Evolutionary conservation across 2,888 invertebrate species (phyloP).

Genomic region (Drosophila neonasuta): DNA sequence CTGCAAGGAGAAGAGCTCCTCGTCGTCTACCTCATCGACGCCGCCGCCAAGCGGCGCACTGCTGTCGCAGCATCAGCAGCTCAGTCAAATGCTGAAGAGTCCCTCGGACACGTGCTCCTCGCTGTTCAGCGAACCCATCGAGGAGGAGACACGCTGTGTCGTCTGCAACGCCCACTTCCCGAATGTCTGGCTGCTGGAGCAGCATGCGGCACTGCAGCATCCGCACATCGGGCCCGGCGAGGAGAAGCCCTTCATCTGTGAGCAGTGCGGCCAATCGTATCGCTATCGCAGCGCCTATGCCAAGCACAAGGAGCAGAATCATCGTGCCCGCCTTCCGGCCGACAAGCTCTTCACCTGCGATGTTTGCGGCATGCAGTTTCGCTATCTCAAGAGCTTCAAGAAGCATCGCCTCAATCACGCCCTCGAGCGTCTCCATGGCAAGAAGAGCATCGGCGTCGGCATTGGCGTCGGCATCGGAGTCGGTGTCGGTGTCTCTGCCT

Average conservation of each 20-base stretch:
- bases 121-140: slow-evolving; percentile 81
- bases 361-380: slow-evolving; percentile 95
- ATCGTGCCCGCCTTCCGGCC: slow-evolving; percentile 92
- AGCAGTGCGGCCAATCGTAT: slow-evolving; percentile 95
- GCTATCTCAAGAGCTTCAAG: slow-evolving; percentile 94
- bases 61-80: slow-evolving; percentile 75
- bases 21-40: slow-evolving; percentile 82
- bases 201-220: slow-evolving; percentile 92
- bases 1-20: slow-evolving; percentile 82
- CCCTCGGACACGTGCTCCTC: slow-evolving; percentile 77
- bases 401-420: slow-evolving; percentile 94
- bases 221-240: slow-evolving; percentile 86
- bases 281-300: slow-evolving; percentile 92
- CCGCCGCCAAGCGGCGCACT: slow-evolving; percentile 78
- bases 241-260: slow-evolving; percentile 95
- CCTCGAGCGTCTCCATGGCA: slow-evolving; percentile 90
- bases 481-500: slow-evolving; percentile 3
- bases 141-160: slow-evolving; percentile 86
- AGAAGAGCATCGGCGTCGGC: slow-evolving; percentile 81
- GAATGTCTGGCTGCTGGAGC: slow-evolving; percentile 92
- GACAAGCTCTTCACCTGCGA: slow-evolving; percentile 95
- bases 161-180: slow-evolving; percentile 94
- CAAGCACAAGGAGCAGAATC: slow-evolving; percentile 94
- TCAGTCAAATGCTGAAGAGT: slow-evolving; percentile 76
- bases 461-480: slow-evolving; percentile 28